Percentiles rank a stretch among this genome's conserved stretches.
Conservation (phyloP, 2,797 vertebrate species). For the Ctenopoma kingsleyae region DNA sequence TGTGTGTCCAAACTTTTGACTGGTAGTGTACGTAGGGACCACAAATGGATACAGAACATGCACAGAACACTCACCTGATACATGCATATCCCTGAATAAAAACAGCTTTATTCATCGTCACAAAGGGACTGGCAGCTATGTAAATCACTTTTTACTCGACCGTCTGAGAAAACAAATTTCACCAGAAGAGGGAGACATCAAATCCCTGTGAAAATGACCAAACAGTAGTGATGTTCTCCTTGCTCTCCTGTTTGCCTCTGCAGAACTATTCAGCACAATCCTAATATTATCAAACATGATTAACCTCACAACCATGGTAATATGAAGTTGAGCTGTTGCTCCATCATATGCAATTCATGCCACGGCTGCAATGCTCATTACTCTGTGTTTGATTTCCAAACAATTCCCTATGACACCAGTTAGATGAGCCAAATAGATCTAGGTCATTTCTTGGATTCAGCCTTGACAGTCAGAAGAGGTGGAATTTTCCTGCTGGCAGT, state of each 20-base stretch:
- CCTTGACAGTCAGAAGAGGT: conserved; percentile 34
- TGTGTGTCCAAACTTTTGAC: no score
- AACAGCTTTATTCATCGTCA: conserved; percentile 6
- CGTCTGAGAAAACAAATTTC: conserved; percentile 40
- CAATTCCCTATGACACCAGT: conserved; percentile 60
- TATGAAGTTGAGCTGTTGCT: conserved; percentile 39
- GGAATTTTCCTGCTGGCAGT: conserved; percentile 67
- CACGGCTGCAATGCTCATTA: conserved; percentile 41
- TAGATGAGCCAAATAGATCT: conserved; percentile 63
- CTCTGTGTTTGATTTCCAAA: conserved; percentile 61
- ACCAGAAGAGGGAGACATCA: conserved; percentile 70
- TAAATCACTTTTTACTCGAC: conserved; percentile 38
- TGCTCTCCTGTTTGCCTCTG: conserved; percentile 39
- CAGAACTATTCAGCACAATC: conserved; percentile 28
- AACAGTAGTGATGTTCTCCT: conserved; percentile 5
- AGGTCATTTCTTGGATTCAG: conserved; percentile 49
- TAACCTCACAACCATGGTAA: conserved; percentile 48
- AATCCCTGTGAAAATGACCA: conserved; percentile 36
- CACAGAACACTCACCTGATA: background rate
- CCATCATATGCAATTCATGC: conserved; percentile 35
- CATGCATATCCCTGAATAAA: background rate
- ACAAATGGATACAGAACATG: no score
- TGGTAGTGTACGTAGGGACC: no score
- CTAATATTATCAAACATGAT: conserved; percentile 62
- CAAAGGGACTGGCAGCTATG: conserved; percentile 16